Conservation (phyloP, 2,888 invertebrate genomes). For the Philaethria dido region DNA sequence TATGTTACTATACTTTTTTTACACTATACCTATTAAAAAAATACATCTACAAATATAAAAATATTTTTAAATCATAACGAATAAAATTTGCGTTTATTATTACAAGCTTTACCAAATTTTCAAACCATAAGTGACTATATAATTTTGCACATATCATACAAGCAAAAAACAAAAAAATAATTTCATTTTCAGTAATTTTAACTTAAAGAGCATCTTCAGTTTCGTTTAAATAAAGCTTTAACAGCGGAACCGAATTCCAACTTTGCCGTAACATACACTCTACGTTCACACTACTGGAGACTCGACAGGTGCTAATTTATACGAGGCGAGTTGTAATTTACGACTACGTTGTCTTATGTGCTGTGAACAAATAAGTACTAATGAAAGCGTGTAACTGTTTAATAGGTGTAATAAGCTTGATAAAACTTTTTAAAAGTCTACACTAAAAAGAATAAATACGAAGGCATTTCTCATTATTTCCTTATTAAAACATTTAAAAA, state of each 20-base stretch:
- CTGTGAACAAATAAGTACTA: slow-evolving; percentile 43
- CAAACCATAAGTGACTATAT: too few species aligned
- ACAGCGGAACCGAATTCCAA: slow-evolving; percentile 11
- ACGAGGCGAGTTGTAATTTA: slow-evolving; percentile 56
- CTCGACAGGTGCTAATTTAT: slow-evolving; percentile 62
- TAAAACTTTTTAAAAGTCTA: slow-evolving; percentile 7
- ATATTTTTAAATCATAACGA: too few species aligned
- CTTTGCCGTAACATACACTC: slow-evolving; percentile 41
- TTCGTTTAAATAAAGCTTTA: slow-evolving; percentile 6
- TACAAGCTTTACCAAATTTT: too few species aligned
- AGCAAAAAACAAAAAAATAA: neutral
- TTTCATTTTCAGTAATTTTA: neutral
- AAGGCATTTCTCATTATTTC: neutral
- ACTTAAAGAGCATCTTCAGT: neutral
- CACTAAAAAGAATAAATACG: neutral
- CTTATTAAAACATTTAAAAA: neutral
- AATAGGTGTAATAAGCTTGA: slow-evolving; percentile 16
- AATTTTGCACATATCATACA: neutral
- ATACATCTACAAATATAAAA: too few species aligned
- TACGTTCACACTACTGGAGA: slow-evolving; percentile 45
- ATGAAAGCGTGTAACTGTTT: slow-evolving; percentile 39
- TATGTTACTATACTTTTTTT: neutral
- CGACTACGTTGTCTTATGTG: slow-evolving; percentile 50
- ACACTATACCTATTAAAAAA: too few species aligned
- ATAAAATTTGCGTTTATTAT: too few species aligned